Evolutionary conservation across 2,113 vertebrate species (phyloP).

Genomic region (Notothenia coriiceps): DNA sequence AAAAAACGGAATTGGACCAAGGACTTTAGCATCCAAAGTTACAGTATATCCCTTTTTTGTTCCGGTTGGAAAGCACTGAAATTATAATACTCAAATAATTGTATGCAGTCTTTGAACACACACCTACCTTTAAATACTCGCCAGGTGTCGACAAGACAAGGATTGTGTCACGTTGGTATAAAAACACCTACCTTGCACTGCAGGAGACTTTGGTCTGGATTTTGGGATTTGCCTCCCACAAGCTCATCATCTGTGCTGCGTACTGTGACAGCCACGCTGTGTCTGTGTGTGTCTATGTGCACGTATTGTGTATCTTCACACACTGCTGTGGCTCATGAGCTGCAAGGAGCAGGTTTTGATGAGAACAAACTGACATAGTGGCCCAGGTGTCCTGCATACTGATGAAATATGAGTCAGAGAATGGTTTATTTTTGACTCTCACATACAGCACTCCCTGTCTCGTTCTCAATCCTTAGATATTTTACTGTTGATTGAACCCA

Average conservation of each 20-base stretch:
- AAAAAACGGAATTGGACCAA: background rate
- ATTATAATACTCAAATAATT: background rate
- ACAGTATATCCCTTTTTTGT: background rate
- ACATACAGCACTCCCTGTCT: background rate
- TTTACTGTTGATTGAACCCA: background rate
- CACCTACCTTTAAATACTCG: background rate
- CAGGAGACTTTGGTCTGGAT: conserved; percentile 23
- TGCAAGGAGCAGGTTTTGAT: conserved; percentile 56
- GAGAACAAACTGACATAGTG: conserved; percentile 66
- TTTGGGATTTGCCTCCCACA: conserved; percentile 72
- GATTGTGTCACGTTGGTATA: background rate
- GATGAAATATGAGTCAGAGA: conserved; percentile 17
- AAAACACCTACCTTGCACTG: background rate
- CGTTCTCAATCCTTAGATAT: no score
- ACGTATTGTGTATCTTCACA: conserved; percentile 11
- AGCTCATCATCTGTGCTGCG: conserved; percentile 69
- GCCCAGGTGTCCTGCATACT: conserved; percentile 60
- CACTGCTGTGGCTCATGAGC: conserved; percentile 24
- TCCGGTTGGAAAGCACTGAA: background rate
- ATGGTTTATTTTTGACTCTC: background rate
- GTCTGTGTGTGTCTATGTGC: conserved; percentile 23
- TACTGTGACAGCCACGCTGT: conserved; percentile 62
- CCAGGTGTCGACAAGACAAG: conserved; percentile 16
- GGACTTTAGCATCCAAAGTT: background rate
- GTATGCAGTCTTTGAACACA: background rate